Base-by-base conservation (phyloP, 2,888 invertebrate genomes). In the Limenitis arthemis region DNA sequence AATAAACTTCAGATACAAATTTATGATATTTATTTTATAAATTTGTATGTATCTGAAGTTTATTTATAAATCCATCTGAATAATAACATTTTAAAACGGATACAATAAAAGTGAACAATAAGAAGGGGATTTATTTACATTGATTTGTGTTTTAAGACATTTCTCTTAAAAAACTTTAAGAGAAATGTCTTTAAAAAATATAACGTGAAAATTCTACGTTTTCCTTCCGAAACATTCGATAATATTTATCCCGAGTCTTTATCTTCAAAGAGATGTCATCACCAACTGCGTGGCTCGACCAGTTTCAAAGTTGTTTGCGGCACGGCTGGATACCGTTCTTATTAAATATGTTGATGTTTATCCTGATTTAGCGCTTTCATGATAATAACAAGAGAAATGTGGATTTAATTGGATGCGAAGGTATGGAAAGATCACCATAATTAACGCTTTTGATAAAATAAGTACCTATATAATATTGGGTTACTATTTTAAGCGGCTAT, bases 261-360 rank as follows among this genome's bases (percentile, higher is more conserved):
- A 85, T 85, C 84, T 82, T 85, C 85, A 85, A 86, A 85, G 85
- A 79, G 82, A 86, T 80, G 85, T 84, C 85, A 81, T 76, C 72
- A 69, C 72, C 85, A 84, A 75, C 76, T 77, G 77, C 72, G 71
- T 66, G 67, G 70, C 68, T 65, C 69, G 81, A 73, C 75, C 79
- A 79, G 77, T 82, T 79, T 74, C 75, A 75, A 84, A 82, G 75
- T 81, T 79, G 77, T 79, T 81, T 74, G 76, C 72, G 75, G 72
- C 73, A 66, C 73, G 69, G 74, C 67, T 72, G 75, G 75, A 76
- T 73, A 73, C 69, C 73, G 72, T 61, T 73, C 69, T 67, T 75
- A 75, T 77, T 73, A 76, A 76, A 76, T 73, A 75, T 71, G 69
- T 71, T 71, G 72, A 77, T 75, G 69, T 72, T 76, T 74, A 77